phyloP scores from a whole-genome alignment of 2,113 vertebrate species.

The Chascanopsetta lugubris region DNA sequence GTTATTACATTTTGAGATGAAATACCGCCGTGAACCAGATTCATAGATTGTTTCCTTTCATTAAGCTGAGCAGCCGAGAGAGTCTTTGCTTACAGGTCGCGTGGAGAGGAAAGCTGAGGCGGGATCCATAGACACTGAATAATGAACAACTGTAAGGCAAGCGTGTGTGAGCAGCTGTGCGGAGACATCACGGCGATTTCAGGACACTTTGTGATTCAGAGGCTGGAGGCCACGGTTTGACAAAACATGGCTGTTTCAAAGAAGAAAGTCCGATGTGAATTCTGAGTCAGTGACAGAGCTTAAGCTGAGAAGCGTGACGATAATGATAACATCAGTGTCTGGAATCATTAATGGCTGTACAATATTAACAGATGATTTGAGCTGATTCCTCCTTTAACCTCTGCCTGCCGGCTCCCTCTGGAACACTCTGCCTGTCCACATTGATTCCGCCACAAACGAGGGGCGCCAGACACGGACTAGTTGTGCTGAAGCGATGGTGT shows the following conservation, averaged over 20 bases:
- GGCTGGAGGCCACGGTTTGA: slow-evolving; percentile 44
- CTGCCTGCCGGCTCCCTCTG: slow-evolving; percentile 23
- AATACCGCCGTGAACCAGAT: slow-evolving; percentile 11
- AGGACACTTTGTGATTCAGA: slow-evolving; percentile 42
- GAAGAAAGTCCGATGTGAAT: slow-evolving; percentile 24
- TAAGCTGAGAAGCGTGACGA: not conserved
- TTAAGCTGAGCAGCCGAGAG: slow-evolving; percentile 16
- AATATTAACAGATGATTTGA: slow-evolving; percentile 36
- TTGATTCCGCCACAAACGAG: slow-evolving; percentile 26
- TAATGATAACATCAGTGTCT: slow-evolving; percentile 6
- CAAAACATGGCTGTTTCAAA: slow-evolving; percentile 23
- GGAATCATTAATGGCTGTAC: not conserved
- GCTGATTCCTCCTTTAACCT: slow-evolving; percentile 32
- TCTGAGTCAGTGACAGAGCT: slow-evolving; percentile 22
- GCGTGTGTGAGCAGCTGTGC: slow-evolving; percentile 35
- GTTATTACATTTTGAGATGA: not conserved
- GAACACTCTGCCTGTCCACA: slow-evolving; percentile 24
- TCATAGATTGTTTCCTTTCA: slow-evolving; percentile 7
- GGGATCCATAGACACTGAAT: slow-evolving; percentile 48
- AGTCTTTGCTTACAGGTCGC: slow-evolving; percentile 20
- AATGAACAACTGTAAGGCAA: slow-evolving; percentile 46
- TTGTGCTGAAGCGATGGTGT: slow-evolving; percentile 57
- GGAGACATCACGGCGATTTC: slow-evolving; percentile 29
- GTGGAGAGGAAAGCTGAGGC: slow-evolving; percentile 31
- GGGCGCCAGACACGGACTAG: slow-evolving; percentile 50